Evolutionary conservation across 1,140 invertebrate genomes (phyloP), one percentile per base, ranked within the genome.

Genomic region (Heliothis subflexa): DNA sequence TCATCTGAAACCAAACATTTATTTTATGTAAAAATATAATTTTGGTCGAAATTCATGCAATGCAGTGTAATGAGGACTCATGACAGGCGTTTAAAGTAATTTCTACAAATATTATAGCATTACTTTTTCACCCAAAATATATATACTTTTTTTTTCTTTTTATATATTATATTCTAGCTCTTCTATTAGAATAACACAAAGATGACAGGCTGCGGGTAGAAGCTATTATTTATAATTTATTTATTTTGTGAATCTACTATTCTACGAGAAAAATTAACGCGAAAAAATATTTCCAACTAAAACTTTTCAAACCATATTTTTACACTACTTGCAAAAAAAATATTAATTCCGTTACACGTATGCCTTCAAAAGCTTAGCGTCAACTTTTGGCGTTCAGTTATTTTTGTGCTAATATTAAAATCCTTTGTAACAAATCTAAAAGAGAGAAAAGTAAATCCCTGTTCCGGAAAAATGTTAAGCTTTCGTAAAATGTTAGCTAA

Each of bases 1-100:
- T 64, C 68, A 88, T 85, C 90, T 92, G 89, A 57, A 91, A 92
- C 78, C 73, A 86, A 78, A 75, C 52, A 59, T 40, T 61, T 74
- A 62, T 25, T 21, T n/a, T 52, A 47, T 11, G 3, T 47, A 47
- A 3, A 66, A 66, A 66, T 40, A 40, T 40, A 10, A n/a, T 1
- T 16, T 2, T 40, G 7, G 9, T 9, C 25, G 28, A 14, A 61
- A 62, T 25, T 18, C 10, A 10, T 52, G 4, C 14, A 14, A 4
- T 3, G 3, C 3, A 1, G 2, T n/a, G 13, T 14, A 52, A n/a
- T 52, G 13, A 33, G 3, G 3, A 33, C 33, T 33, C 33, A 33
- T 33, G 33, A 5, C 3, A 33, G 3, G 3, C 3, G 33, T 40
- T 40, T 40, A 5, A 40, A 40, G 33, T 7, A 40, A 33, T 5